Evolutionary conservation across 1,140 invertebrate genomes (phyloP).

Genomic region (Dufourea novaeangliae): DNA sequence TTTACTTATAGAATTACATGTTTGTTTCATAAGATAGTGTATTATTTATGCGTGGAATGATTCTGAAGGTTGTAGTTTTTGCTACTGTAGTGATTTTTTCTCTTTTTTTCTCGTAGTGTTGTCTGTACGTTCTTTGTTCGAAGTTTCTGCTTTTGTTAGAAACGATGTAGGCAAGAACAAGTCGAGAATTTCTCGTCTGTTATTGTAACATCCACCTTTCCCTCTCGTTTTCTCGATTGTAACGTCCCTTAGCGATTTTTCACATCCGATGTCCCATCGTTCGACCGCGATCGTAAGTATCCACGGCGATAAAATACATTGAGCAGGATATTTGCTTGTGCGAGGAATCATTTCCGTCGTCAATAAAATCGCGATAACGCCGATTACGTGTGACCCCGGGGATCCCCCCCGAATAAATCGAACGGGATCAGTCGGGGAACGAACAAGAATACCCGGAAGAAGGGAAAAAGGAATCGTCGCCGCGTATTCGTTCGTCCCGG

Average conservation of each 20-base stretch:
- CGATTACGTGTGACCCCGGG: conserved; percentile 16
- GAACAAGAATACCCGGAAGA: not conserved
- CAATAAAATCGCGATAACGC: conserved; percentile 33
- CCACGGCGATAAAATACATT: not conserved
- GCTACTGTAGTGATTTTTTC: too few species aligned
- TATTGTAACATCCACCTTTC: not conserved
- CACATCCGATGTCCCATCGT: not conserved
- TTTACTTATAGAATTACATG: too few species aligned
- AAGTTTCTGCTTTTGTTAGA: not conserved
- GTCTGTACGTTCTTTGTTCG: too few species aligned
- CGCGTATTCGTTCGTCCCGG: not conserved
- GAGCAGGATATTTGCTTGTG: conserved; percentile 3
- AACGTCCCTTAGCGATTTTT: not conserved
- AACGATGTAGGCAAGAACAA: not conserved
- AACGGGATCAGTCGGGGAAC: too few species aligned
- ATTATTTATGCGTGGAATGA: too few species aligned
- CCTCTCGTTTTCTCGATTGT: not conserved
- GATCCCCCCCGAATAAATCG: too few species aligned
- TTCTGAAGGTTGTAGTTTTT: too few species aligned
- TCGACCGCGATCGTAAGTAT: conserved; percentile 5
- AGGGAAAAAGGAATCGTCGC: not conserved
- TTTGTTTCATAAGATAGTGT: too few species aligned
- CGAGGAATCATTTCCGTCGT: not conserved
- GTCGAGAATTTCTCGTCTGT: not conserved
- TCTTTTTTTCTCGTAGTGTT: too few species aligned